Conservation (phyloP, 1,140 invertebrate genomes). For the Drosophila melanica region DNA sequence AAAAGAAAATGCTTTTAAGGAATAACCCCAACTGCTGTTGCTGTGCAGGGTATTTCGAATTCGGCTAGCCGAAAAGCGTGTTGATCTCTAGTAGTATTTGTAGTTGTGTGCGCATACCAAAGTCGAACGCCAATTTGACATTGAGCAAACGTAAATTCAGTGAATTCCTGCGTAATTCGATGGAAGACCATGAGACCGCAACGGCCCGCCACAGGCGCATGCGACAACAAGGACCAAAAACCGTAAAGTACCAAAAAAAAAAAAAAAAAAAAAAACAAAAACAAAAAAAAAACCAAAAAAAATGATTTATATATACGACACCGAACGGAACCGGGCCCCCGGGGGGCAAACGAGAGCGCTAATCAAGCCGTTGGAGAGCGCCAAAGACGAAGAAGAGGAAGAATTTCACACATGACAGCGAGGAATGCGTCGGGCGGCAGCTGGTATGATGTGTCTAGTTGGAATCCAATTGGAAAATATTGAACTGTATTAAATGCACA, state of each 20-base stretch:
- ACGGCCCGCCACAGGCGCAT: conserved; percentile 20
- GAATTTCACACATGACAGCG: conserved; percentile 71
- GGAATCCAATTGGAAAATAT: conserved; percentile 12
- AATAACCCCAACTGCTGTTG: not conserved
- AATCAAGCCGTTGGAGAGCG: conserved; percentile 30
- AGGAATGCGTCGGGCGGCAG: conserved; percentile 50
- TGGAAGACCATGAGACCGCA: conserved; percentile 33
- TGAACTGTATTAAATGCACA: not conserved
- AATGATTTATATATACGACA: too few species aligned
- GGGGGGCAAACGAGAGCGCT: conserved; percentile 18
- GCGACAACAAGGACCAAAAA: conserved; percentile 20
- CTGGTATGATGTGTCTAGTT: conserved; percentile 10
- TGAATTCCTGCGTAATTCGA: conserved; percentile 59
- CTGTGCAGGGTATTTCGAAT: conserved; percentile 2
- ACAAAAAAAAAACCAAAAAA: conserved; percentile 16
- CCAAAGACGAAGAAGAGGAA: not conserved
- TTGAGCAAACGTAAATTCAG: conserved; percentile 70
- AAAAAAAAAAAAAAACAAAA: conserved; percentile 19
- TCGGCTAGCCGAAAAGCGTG: not conserved
- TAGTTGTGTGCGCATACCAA: conserved; percentile 65
- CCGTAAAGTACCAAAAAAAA: not conserved
- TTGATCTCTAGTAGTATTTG: conserved; percentile 5
- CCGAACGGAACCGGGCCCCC: conserved; percentile 11
- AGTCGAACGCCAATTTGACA: conserved; percentile 75
- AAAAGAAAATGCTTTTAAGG: too few species aligned